Percentiles rank a stretch among this genome's conserved stretches.
Evolutionary conservation across 2,113 vertebrate genomes (phyloP).

Genomic region (Microcebus lehilahytsara): DNA sequence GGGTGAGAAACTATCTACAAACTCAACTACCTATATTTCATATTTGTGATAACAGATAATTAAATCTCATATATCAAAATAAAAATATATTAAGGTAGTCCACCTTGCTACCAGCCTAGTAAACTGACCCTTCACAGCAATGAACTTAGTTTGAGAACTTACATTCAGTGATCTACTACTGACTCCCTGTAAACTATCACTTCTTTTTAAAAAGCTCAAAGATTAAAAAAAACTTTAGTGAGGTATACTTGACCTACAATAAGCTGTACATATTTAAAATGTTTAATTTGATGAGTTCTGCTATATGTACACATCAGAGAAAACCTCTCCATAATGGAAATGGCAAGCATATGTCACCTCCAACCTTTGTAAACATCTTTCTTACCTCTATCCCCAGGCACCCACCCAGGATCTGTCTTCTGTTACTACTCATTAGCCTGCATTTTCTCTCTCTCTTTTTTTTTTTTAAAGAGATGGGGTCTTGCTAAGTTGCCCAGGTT

Average conservation of each 20-base stretch:
- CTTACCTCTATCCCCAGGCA: neutral
- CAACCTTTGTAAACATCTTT: neutral
- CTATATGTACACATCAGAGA: neutral
- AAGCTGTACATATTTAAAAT: neutral
- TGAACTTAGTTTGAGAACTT: neutral
- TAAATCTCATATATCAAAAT: neutral
- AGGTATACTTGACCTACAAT: neutral
- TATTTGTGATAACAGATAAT: neutral
- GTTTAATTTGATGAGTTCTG: neutral
- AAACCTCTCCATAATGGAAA: neutral
- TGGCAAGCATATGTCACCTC: neutral
- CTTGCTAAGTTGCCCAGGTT: neutral
- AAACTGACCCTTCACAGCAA: neutral
- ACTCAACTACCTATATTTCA: neutral
- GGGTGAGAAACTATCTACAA: neutral
- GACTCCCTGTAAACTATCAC: neutral
- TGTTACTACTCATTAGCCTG: neutral
- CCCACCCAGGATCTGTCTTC: neutral
- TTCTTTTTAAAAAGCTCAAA: conserved; percentile 10
- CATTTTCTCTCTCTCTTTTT: neutral
- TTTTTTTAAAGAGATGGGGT: neutral
- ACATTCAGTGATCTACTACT: neutral
- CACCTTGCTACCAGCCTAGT: neutral
- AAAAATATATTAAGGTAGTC: neutral
- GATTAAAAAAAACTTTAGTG: neutral